Base-by-base conservation (phyloP, 2,113 vertebrate species). In the Tautogolabrus adspersus region DNA sequence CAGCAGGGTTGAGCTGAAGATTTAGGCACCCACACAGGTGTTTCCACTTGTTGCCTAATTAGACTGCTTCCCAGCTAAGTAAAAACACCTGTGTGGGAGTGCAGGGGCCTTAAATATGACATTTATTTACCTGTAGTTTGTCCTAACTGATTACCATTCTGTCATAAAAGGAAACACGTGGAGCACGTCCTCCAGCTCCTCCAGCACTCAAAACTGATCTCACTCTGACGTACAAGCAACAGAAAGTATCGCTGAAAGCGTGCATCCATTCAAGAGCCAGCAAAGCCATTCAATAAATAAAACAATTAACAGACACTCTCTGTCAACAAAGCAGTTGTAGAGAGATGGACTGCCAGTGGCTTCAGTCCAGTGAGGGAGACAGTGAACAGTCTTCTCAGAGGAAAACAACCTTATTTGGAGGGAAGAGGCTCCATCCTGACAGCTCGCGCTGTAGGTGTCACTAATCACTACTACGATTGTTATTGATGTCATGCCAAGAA, bases 271-370 rank as follows among this genome's bases (percentile, higher is more conserved):
- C 55, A 54, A 66, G 2, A 16, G 19, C 46, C 61, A 67, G 56
- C 9, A 47, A 47, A 58, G 30, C 13, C 26, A 55, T n/a, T 8
- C 46, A 46, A 56, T 74, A 70, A 47, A 71, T 68, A 22, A 52
- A 68, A 57, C 54, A 75, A 73, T 81, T 79, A 77, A 82, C 65
- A 69, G 10, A n/a, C 13, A 15, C 65, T 59, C 57, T 66, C 42
- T 22, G 77, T 82, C 71, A 86, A 75, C 58, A 75, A 19, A 62
- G 57, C 44, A 75, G 75, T 67, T 74, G 21, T 51, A 55, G 46
- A 46, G 10, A 77, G 62, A 88, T 60, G 69, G 65, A 66, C 18
- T 79, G 66, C 37, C 47, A 19, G 30, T 44, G 79, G 78, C 66
- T 37, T 66, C 15, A 13, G 58, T 72, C 75, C 80, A 77, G 12